phyloP scores from a whole-genome alignment of 2,797 vertebrate species.

The Scolopax rusticola region DNA sequence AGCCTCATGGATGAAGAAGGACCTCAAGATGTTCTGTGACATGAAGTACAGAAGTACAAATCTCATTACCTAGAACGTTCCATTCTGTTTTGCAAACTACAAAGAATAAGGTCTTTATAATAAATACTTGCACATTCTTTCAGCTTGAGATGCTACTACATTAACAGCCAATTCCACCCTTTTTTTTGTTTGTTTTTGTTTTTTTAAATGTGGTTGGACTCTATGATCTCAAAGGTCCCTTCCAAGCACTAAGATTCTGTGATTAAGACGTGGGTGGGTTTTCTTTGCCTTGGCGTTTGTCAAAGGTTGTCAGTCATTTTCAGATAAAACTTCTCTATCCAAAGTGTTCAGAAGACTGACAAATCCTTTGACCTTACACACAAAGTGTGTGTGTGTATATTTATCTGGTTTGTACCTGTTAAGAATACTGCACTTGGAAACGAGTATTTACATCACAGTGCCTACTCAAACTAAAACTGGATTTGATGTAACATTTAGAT shows the following conservation, averaged over 20 bases:
- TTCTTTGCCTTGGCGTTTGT: background rate
- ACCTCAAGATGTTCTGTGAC: background rate
- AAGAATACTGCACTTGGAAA: background rate
- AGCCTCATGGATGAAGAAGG: accelerated
- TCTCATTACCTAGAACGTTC: background rate
- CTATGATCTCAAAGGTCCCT: no score
- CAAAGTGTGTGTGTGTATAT: accelerated
- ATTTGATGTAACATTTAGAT: background rate
- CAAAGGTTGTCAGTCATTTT: background rate
- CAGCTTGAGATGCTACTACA: background rate
- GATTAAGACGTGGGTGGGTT: background rate
- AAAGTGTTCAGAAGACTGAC: background rate
- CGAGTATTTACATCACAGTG: background rate
- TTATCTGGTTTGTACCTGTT: background rate
- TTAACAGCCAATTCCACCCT: background rate
- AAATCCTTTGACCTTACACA: background rate
- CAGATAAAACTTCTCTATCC: background rate
- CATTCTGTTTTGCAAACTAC: background rate
- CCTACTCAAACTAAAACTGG: background rate
- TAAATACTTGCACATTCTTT: background rate
- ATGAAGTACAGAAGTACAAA: background rate
- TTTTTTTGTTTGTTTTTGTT: no score
- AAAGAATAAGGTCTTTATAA: background rate
- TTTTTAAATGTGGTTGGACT: no score
- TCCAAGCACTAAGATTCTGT: no score